Base-by-base conservation (phyloP, 1,140 invertebrate species). In the Hyphantria cunea region DNA sequence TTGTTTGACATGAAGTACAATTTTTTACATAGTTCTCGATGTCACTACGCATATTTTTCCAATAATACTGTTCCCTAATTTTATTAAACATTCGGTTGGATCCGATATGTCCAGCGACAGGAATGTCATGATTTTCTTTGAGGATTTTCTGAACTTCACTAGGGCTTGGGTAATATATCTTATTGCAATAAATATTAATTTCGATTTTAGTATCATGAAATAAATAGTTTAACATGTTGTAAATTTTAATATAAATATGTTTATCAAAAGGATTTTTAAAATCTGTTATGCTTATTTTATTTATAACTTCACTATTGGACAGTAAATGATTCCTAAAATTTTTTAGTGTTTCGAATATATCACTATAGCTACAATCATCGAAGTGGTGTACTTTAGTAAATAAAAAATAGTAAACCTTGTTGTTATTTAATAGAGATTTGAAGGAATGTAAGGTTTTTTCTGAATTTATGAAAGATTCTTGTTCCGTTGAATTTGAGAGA, bases 371-470 rank as follows among this genome's bases (percentile, higher is more conserved):
- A 15, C 11, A 51, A 1, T 37, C 15, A 32, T 72, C 69, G 17
- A 72, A 72, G 13, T 72, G 60, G 45, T 74, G 45, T 0, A 71
- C 72, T 58, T 74, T 74, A 0, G 13, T 58, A 54, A 74, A 71
- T 12, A 71, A n/a, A 8, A 71, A 63, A 15, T 52, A 52, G 13
- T 64, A 74, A 8, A 33, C 67, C 65, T 63, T 69, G 15, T 64
- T 10, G 10, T 34, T 34, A 6, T 61, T 6, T 48, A 49, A 34
- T 10, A 12, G 13, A 25, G 32, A 14, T 37, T 51, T 9, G 44
- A 37, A 53, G 6, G 58, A 39, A 37, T 54, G 34, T 48, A 72
- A 14, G 0, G 39, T 17, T 62, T 64, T 72, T 65, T 72, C 59
- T 50, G 14, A n/a, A 49, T 49, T 49, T 37, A 52, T 34, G 33